Conservation (phyloP, 2,797 vertebrate genomes). For the Manis crassicaudata region DNA sequence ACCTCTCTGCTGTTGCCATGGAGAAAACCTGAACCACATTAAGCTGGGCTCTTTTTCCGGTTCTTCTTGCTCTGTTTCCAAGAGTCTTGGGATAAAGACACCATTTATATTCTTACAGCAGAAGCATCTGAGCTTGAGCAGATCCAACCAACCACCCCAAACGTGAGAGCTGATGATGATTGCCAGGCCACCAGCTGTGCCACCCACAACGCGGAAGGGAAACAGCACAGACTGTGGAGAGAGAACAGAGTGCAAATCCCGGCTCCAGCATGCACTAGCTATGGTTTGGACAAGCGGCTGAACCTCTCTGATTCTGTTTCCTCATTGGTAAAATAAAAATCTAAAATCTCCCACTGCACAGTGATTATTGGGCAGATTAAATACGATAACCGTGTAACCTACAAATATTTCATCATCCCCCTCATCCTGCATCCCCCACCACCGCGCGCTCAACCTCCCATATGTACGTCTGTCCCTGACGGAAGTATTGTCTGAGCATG, state of each 20-base stretch:
- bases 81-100: neutral
- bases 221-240: neutral
- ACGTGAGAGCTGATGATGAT: neutral
- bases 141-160: neutral
- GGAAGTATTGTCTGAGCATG: neutral
- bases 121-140: neutral
- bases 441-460: fast-evolving
- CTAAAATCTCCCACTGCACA: neutral
- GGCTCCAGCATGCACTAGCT: neutral
- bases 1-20: neutral
- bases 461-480: fast-evolving
- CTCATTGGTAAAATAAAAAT: neutral
- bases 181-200: neutral
- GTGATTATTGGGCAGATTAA: neutral
- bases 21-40: neutral
- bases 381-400: neutral
- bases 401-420: neutral
- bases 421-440: fast-evolving
- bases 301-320: neutral
- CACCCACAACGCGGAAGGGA: too few relatives aligned
- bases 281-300: neutral
- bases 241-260: neutral
- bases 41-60: neutral
- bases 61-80: neutral
- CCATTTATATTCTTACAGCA: neutral